These are phyloP conservation scores for Dicerorhinus sumatrensis DNA, from an alignment of 2,113 vertebrate genomes.

Conservation along the genomic window DNA sequence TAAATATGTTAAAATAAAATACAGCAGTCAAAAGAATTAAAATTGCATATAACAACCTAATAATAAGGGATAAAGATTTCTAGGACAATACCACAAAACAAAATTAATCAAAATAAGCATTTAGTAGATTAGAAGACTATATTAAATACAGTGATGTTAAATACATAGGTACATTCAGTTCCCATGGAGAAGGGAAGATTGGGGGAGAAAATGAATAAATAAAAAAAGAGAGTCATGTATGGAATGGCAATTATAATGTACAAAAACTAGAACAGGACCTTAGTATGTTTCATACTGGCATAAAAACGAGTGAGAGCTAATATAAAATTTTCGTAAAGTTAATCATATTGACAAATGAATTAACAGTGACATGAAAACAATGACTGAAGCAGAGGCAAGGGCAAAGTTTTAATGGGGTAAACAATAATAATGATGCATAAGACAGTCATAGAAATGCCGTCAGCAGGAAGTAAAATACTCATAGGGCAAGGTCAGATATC, in stretches of 20 bases:
- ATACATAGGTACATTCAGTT: not conserved
- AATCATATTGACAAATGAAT: not conserved
- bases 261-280: not conserved
- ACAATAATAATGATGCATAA: not conserved
- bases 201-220: not conserved
- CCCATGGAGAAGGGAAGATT: not conserved
- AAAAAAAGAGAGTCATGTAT: not conserved
- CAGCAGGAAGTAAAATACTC: not conserved
- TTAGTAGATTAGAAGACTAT: not conserved
- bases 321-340: not conserved
- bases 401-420: not conserved
- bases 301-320: not conserved
- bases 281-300: not conserved
- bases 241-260: not conserved
- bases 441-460: not conserved
- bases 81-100: not conserved
- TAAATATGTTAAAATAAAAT: conserved; percentile 23
- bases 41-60: not conserved
- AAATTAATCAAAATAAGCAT: not conserved
- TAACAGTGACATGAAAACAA: not conserved
- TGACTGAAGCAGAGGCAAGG: not conserved
- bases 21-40: not conserved
- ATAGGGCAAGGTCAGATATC: not conserved
- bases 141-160: not conserved
- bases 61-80: not conserved